Conservation (phyloP, 2,113 vertebrate species). For the Halcyon malimbica region DNA sequence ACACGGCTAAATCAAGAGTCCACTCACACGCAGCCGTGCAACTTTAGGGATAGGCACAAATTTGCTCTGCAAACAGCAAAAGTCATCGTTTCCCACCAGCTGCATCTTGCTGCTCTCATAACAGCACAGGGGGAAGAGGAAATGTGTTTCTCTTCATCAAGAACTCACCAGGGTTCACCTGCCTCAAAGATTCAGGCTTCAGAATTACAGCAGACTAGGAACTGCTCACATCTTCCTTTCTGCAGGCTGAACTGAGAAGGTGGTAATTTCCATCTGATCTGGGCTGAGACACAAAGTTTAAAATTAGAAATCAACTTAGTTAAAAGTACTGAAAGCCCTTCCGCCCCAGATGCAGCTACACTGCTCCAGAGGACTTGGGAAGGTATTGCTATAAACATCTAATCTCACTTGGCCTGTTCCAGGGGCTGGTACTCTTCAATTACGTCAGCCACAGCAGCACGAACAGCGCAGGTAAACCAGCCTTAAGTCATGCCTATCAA, state of each 20-base stretch:
- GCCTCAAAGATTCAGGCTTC: neutral
- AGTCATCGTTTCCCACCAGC: neutral
- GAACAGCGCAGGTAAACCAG: constrained; percentile 19
- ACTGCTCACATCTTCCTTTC: neutral
- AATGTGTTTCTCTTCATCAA: neutral
- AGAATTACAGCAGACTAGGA: neutral
- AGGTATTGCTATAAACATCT: neutral
- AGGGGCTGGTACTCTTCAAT: neutral
- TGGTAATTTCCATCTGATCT: neutral
- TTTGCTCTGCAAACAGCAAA: neutral
- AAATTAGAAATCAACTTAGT: neutral
- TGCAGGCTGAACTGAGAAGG: neutral
- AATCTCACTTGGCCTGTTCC: neutral
- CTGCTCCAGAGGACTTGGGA: neutral
- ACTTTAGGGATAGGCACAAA: neutral
- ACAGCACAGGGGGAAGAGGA: neutral
- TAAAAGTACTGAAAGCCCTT: neutral
- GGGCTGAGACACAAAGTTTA: neutral
- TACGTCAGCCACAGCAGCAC: neutral
- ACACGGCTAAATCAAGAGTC: neutral
- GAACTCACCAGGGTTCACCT: neutral
- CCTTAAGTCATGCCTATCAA: neutral
- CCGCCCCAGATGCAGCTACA: neutral
- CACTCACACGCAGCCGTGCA: accelerated
- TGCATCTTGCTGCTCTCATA: neutral